Evolutionary conservation across 2,797 vertebrate genomes (phyloP), one percentile per base, ranked within the genome.

Genomic region (Liasis olivaceus): DNA sequence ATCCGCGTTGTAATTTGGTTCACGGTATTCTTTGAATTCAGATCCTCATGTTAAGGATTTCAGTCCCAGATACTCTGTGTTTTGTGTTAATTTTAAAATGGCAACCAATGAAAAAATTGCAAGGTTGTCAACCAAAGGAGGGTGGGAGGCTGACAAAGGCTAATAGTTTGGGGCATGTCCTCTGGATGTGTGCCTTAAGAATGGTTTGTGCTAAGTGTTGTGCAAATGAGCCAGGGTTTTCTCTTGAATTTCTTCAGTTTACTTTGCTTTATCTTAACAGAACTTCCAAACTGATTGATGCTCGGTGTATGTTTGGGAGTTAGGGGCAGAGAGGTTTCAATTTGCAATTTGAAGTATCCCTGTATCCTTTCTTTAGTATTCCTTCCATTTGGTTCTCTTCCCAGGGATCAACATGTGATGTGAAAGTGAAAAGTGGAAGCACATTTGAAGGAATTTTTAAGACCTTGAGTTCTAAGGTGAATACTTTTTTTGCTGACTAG

Each of bases 401-500:
- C 22, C 92, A 99, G 99, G 99, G 99, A 60, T 99, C 99, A 63
- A 99, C 98, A 89, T 99, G 99, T 97, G 98, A 99, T 85, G 97
- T 99, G 86, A 98, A 98, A 95, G 99, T 99, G 96, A 99, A 99
- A 97, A 99, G 98, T 92, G 99, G 98, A 90, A 98, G 95, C 90
- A 96, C 98, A 36, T 99, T 98, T 91, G 98, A 99, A 96, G 99
- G 99, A 81, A 98, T 99, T 94, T 99, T 99, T 95, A 99, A 99
- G 97, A 99, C 99, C 0, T 96, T 99, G 92, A 99, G 99, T 96
- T 99, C 99, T 93, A 98, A 98, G 98, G 99, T 99, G 96, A 98
- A 98, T 95, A 56, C 2, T 51, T 94, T 8, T 0, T 56, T 87
- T 63, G 26, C 62, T 92, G 42, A 22, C 12, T 88, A 36, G 9